These are phyloP conservation scores for Phanerotoma sp. DNA, from an alignment of 2,888 invertebrate species.

Conservation along the genomic window DNA sequence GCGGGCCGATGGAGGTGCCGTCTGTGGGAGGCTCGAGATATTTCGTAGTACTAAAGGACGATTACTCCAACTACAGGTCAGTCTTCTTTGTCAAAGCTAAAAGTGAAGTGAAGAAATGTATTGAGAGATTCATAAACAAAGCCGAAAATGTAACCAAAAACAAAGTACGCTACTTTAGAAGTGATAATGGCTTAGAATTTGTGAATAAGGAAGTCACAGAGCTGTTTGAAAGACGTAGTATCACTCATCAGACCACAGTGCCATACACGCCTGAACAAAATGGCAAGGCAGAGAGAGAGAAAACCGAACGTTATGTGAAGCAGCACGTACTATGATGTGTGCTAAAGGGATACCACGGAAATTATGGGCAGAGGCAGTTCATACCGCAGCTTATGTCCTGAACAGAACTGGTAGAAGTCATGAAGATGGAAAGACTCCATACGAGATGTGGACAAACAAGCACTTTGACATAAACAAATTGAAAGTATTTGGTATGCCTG, in stretches of 20 bases:
- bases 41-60: slow-evolving; percentile 14
- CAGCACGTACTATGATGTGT: slow-evolving; percentile 31
- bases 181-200: slow-evolving; percentile 21
- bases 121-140: slow-evolving; percentile 4
- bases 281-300: slow-evolving; percentile 32
- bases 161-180: slow-evolving; percentile 7
- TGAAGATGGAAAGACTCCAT: slow-evolving; percentile 12
- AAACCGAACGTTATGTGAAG: slow-evolving; percentile 31
- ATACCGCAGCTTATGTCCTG: slow-evolving; percentile 17
- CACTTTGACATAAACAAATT: not conserved
- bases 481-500: slow-evolving; percentile 5
- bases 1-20: slow-evolving; percentile 1
- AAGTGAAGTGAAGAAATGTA: slow-evolving; percentile 4
- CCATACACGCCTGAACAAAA: slow-evolving; percentile 34
- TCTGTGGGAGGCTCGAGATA: slow-evolving; percentile 11
- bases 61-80: slow-evolving; percentile 7
- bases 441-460: slow-evolving; percentile 8
- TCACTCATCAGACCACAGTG: slow-evolving; percentile 26
- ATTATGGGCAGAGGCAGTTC: slow-evolving; percentile 20
- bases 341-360: slow-evolving; percentile 14
- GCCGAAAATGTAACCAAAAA: slow-evolving; percentile 4
- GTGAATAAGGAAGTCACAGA: slow-evolving; percentile 3
- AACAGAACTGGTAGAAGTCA: slow-evolving; percentile 8
- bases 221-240: slow-evolving; percentile 19
- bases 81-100: slow-evolving; percentile 16